phyloP scores from a whole-genome alignment of 2,888 invertebrate genomes.

The Hetaerina titia region DNA sequence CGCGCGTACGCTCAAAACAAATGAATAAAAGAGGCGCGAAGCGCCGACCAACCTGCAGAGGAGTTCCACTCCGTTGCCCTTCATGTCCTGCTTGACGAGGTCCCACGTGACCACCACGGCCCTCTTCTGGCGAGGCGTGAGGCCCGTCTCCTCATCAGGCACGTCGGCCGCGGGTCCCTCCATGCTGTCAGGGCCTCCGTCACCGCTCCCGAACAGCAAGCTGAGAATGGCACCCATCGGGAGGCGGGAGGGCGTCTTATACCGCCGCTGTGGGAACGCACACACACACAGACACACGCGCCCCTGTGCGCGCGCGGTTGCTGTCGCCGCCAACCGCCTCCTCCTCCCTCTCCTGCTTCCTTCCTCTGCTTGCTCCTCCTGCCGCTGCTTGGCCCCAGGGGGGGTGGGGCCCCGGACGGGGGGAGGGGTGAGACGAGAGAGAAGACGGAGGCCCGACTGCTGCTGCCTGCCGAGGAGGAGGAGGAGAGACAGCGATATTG shows the following conservation, averaged over 20 bases:
- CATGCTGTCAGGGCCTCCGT: slow-evolving; percentile 35
- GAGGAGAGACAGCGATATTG: too few relatives aligned
- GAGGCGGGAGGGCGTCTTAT: background rate
- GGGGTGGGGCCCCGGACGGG: too few relatives aligned
- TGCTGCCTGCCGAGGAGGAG: too few relatives aligned
- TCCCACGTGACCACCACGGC: slow-evolving; percentile 78
- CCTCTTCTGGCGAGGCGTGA: slow-evolving; percentile 77
- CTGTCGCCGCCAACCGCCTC: background rate
- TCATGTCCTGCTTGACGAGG: slow-evolving; percentile 77
- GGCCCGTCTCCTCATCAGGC: slow-evolving; percentile 76
- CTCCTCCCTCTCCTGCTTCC: background rate
- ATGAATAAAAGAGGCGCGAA: background rate
- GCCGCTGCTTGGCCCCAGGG: too few relatives aligned
- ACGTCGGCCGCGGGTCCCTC: slow-evolving; percentile 64
- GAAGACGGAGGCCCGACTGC: too few relatives aligned
- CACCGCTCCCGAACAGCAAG: slow-evolving; percentile 62
- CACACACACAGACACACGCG: background rate
- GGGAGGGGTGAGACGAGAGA: too few relatives aligned
- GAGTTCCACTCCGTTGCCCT: slow-evolving; percentile 76
- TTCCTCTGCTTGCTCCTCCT: background rate
- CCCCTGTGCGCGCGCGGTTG: background rate
- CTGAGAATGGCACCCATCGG: slow-evolving; percentile 69
- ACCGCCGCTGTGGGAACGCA: too few relatives aligned
- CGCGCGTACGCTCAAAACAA: background rate
- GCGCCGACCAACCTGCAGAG: slow-evolving; percentile 76